These are phyloP conservation scores for Coenobita brevimanus DNA, from an alignment of 1,140 invertebrate genomes.

Conservation along the genomic window DNA sequence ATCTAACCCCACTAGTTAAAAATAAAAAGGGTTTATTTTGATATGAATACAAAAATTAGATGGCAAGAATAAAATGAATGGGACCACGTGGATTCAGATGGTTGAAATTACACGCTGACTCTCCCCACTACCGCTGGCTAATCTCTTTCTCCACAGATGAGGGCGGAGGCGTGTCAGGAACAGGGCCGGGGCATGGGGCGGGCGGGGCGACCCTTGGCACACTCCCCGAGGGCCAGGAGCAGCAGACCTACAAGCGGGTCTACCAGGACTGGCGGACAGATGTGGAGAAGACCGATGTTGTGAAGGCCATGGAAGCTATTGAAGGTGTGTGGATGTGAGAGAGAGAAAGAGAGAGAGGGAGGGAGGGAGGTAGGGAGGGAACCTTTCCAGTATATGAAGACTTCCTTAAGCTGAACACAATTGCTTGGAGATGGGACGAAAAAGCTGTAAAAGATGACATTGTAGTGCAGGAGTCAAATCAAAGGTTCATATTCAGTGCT, in stretches of 20 bases:
- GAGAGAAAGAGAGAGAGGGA: slow-evolving; percentile 78
- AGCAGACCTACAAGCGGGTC: slow-evolving; percentile 78
- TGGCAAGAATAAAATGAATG: too few species aligned
- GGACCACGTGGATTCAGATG: too few species aligned
- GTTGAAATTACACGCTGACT: neutral
- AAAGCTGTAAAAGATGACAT: too few species aligned
- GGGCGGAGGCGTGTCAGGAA: neutral
- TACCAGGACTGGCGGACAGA: slow-evolving; percentile 87
- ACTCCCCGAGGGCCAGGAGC: slow-evolving; percentile 56
- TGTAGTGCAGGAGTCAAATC: too few species aligned
- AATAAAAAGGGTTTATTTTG: too few species aligned
- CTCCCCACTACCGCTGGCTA: neutral
- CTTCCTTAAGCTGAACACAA: too few species aligned
- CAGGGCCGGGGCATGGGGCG: neutral
- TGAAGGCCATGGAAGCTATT: slow-evolving; percentile 88
- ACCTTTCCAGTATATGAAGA: too few species aligned
- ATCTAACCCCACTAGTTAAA: too few species aligned
- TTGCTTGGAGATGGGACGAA: too few species aligned
- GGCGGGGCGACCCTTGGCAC: slow-evolving; percentile 55
- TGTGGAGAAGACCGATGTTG: slow-evolving; percentile 87
- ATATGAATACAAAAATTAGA: too few species aligned
- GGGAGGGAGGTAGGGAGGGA: too few species aligned
- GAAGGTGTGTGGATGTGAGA: slow-evolving; percentile 78
- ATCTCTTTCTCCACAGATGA: slow-evolving; percentile 31
- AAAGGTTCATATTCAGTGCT: too few species aligned